Evolutionary conservation across 2,888 invertebrate genomes (phyloP).

Genomic region (Myopa testacea): DNA sequence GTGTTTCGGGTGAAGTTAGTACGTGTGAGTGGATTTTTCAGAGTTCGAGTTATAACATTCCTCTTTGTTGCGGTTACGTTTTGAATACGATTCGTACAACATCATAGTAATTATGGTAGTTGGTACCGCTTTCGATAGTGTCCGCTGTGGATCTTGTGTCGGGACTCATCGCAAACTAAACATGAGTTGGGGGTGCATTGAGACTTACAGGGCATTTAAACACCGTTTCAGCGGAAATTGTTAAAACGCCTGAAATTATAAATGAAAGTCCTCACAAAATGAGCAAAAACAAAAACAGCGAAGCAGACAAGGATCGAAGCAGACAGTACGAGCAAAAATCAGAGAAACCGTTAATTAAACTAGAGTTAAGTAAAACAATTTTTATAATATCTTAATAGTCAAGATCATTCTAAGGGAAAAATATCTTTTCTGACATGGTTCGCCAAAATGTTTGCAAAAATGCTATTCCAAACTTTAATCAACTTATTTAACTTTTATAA

Average conservation of each 20-base stretch:
- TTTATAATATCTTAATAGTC: too few relatives aligned
- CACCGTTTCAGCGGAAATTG: conserved; percentile 33
- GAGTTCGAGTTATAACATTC: conserved; percentile 11
- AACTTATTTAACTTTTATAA: too few relatives aligned
- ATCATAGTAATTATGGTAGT: conserved; percentile 35
- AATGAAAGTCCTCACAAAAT: background rate
- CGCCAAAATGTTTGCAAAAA: too few relatives aligned
- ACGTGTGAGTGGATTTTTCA: conserved; percentile 37
- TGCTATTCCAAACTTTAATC: too few relatives aligned
- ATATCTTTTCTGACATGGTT: too few relatives aligned
- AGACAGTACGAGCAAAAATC: too few relatives aligned
- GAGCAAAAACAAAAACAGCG: background rate
- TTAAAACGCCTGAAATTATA: conserved; percentile 29
- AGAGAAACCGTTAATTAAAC: background rate
- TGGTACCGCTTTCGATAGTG: conserved; percentile 10
- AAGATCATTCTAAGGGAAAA: too few relatives aligned
- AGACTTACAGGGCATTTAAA: conserved; percentile 27
- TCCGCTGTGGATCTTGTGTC: background rate
- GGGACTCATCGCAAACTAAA: background rate
- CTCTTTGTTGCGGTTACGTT: conserved; percentile 31
- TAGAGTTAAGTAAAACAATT: too few relatives aligned
- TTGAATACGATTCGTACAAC: conserved; percentile 33
- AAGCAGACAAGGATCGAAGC: too few relatives aligned
- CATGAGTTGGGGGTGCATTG: conserved; percentile 20
- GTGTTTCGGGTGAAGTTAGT: conserved; percentile 34